phyloP scores from a whole-genome alignment of 2,888 invertebrate species.

The Cinara cedri region DNA sequence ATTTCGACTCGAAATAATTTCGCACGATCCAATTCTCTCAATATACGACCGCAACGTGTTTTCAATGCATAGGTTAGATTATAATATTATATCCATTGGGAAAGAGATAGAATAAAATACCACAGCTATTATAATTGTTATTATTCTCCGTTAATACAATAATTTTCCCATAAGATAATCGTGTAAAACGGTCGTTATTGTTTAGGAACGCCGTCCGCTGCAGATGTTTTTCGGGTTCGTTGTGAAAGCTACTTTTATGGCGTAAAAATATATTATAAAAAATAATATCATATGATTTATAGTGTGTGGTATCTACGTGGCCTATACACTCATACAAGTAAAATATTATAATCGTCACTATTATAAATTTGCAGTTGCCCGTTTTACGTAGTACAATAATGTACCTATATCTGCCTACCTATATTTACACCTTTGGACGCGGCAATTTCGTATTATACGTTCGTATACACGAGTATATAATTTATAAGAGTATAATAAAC shows the following conservation, averaged over 20 bases:
- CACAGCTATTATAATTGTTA: background rate
- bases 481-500: too few species aligned
- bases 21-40: conserved; percentile 33
- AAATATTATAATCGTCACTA: background rate
- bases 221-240: background rate
- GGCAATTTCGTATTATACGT: too few species aligned
- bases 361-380: too few species aligned
- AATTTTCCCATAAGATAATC: background rate
- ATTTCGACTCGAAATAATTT: conserved; percentile 1
- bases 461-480: too few species aligned
- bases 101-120: background rate
- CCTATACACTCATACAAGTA: background rate
- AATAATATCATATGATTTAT: too few species aligned
- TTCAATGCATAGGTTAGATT: background rate
- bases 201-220: background rate
- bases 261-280: too few species aligned
- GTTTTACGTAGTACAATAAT: too few species aligned
- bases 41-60: background rate
- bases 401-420: too few species aligned
- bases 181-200: background rate
- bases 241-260: background rate
- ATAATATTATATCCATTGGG: background rate
- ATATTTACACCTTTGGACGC: too few species aligned
- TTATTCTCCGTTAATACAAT: background rate
- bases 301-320: too few species aligned